Percentiles rank a stretch among this genome's conserved stretches.
These are phyloP conservation scores for Decapterus maruadsi DNA, from an alignment of 2,797 vertebrate genomes.

Conservation along the genomic window DNA sequence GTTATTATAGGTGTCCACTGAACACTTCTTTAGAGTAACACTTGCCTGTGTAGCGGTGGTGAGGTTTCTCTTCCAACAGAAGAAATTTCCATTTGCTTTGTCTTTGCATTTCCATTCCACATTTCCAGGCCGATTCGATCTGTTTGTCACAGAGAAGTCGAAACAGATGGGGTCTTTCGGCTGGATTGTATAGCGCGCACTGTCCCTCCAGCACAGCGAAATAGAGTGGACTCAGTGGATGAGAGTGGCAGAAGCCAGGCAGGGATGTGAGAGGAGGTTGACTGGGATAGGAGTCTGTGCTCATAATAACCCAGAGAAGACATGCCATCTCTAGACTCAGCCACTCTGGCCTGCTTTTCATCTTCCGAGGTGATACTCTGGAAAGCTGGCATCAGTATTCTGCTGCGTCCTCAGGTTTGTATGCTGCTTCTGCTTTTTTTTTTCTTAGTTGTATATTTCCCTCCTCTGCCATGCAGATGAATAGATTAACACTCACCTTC, in stretches of 20 bases:
- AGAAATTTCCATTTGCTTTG: constrained; percentile 37
- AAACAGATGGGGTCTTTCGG: constrained; percentile 81
- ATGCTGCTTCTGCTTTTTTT: constrained; percentile 18
- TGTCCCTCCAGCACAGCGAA: constrained; percentile 33
- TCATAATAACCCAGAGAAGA: constrained; percentile 62
- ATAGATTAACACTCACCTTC: constrained; percentile 44
- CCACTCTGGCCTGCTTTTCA: constrained; percentile 55
- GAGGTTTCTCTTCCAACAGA: constrained; percentile 21
- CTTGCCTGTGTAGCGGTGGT: constrained; percentile 23
- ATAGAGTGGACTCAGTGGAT: constrained; percentile 55
- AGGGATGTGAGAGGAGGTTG: constrained; percentile 44
- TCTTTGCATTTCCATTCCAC: constrained; percentile 69
- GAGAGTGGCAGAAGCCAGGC: constrained; percentile 54
- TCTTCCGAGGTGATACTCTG: constrained; percentile 55
- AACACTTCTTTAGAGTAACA: neutral
- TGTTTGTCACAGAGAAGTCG: constrained; percentile 60
- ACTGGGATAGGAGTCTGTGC: constrained; percentile 49
- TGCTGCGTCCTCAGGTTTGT: constrained; percentile 24
- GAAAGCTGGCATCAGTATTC: constrained; percentile 44
- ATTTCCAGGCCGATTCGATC: constrained; percentile 65
- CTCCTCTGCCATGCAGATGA: constrained; percentile 22
- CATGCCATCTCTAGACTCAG: constrained; percentile 54
- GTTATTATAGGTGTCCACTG: constrained; percentile 14
- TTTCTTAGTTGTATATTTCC: constrained; percentile 19
- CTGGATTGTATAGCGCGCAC: constrained; percentile 50